Evolutionary conservation across 2,797 vertebrate species (phyloP).

Genomic region (Champsocephalus esox): DNA sequence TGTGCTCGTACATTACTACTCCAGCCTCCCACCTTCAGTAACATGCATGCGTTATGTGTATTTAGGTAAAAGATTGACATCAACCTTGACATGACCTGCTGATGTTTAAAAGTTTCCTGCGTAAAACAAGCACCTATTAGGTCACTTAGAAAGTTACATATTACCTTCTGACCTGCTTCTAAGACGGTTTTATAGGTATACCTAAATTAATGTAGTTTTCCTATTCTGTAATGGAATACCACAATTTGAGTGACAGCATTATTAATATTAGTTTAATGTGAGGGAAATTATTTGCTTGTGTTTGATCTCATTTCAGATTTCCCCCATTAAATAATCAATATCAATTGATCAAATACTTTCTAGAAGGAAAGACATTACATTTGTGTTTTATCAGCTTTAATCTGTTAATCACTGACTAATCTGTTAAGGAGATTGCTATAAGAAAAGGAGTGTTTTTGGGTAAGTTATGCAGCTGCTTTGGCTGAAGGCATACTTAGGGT

Average conservation of each 20-base stretch:
- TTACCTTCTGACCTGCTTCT: background rate
- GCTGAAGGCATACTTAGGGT: conserved; percentile 28
- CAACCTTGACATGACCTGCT: background rate
- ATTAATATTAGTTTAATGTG: background rate
- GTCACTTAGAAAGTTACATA: background rate
- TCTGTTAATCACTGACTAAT: background rate
- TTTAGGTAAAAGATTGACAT: background rate
- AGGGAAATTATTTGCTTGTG: background rate
- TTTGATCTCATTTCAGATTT: background rate
- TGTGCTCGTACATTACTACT: no score
- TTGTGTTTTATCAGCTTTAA: background rate
- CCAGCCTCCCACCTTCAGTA: no score
- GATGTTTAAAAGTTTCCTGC: background rate
- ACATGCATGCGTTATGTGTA: background rate
- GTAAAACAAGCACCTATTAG: background rate
- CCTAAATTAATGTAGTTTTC: background rate
- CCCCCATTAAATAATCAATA: background rate
- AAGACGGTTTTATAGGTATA: background rate
- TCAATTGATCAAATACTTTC: background rate
- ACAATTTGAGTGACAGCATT: background rate
- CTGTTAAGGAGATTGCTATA: background rate
- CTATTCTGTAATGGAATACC: background rate
- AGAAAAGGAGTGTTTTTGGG: conserved; percentile 2
- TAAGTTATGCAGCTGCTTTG: conserved; percentile 1
- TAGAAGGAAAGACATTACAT: background rate